A percentile compares a stretch with the other conserved stretches of the same genome.
phyloP scores from a whole-genome alignment of 2,113 vertebrate genomes.

The Thalassarche chlororhynchos region DNA sequence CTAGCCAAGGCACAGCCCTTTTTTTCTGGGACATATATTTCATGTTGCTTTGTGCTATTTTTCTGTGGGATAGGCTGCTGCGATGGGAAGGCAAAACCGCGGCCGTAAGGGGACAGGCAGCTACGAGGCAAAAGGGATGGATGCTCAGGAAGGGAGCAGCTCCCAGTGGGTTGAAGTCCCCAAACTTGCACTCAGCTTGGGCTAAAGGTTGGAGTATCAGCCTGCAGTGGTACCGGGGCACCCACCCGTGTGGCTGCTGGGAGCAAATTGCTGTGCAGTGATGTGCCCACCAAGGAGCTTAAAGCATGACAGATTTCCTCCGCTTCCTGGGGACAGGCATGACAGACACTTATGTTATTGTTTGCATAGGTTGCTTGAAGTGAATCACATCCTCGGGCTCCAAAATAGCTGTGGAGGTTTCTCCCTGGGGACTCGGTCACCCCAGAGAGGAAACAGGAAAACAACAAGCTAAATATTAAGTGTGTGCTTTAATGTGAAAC shows the following conservation, averaged over 20 bases:
- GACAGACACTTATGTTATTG: not conserved
- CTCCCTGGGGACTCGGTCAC: not conserved
- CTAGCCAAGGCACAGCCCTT: not conserved
- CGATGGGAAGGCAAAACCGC: not conserved
- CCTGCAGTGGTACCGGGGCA: not conserved
- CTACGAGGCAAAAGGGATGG: not conserved
- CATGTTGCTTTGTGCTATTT: not conserved
- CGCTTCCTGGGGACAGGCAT: not conserved
- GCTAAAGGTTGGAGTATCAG: not conserved
- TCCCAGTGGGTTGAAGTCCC: not conserved
- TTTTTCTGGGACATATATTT: not conserved
- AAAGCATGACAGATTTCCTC: not conserved
- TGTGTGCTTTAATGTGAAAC: not conserved
- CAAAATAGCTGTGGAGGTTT: not conserved
- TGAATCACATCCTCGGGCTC: conserved; percentile 1
- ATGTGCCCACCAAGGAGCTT: not conserved
- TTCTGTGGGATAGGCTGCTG: not conserved
- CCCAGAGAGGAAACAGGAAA: not conserved
- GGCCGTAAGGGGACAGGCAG: not conserved
- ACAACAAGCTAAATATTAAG: not conserved
- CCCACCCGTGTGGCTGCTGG: not conserved
- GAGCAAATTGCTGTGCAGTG: not conserved
- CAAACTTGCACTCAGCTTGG: too few relatives aligned
- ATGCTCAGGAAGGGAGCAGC: not conserved
- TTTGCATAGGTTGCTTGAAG: not conserved